Percentiles rank a stretch among this genome's conserved stretches.
phyloP scores from a whole-genome alignment of 2,797 vertebrate species.

The Microctenopoma steveboyesi region DNA sequence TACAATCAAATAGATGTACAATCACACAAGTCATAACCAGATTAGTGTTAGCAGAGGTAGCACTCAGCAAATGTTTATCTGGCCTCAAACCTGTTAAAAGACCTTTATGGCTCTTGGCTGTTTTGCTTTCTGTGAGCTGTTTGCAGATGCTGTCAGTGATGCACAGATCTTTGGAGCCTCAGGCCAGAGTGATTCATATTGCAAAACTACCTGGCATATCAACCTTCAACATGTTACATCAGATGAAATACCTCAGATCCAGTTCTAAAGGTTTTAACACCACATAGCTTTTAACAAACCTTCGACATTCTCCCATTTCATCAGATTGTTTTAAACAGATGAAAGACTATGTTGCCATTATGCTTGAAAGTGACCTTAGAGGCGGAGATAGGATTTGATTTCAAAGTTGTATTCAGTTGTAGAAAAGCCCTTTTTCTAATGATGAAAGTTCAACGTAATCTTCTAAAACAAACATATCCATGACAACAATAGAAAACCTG shows the following conservation, averaged over 20 bases:
- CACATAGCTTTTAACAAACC: slow-evolving; percentile 45
- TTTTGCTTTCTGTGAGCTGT: slow-evolving; percentile 44
- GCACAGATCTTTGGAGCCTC: slow-evolving; percentile 41
- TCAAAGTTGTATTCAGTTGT: slow-evolving; percentile 26
- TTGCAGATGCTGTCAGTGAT: slow-evolving; percentile 47
- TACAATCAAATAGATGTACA: slow-evolving; percentile 4
- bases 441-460: slow-evolving; percentile 44
- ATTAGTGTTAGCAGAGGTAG: slow-evolving; percentile 9
- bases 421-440: slow-evolving; percentile 25
- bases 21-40: not conserved
- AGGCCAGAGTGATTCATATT: slow-evolving; percentile 33
- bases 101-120: slow-evolving; percentile 14
- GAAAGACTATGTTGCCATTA: slow-evolving; percentile 43
- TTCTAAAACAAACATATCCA: slow-evolving; percentile 36
- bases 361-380: slow-evolving; percentile 26
- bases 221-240: slow-evolving; percentile 61
- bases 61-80: slow-evolving; percentile 18
- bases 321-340: slow-evolving; percentile 58
- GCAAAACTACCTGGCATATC: slow-evolving; percentile 48
- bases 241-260: slow-evolving; percentile 54
- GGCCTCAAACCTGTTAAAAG: slow-evolving; percentile 24
- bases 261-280: slow-evolving; percentile 52
- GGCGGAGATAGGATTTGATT: slow-evolving; percentile 29
- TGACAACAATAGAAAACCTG: slow-evolving; percentile 9
- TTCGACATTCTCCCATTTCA: slow-evolving; percentile 55